A percentile compares a stretch with the other conserved stretches of the same genome.
These are phyloP conservation scores for Rhadinocentrus ornatus DNA, from an alignment of 2,797 vertebrate species.

Conservation along the genomic window DNA sequence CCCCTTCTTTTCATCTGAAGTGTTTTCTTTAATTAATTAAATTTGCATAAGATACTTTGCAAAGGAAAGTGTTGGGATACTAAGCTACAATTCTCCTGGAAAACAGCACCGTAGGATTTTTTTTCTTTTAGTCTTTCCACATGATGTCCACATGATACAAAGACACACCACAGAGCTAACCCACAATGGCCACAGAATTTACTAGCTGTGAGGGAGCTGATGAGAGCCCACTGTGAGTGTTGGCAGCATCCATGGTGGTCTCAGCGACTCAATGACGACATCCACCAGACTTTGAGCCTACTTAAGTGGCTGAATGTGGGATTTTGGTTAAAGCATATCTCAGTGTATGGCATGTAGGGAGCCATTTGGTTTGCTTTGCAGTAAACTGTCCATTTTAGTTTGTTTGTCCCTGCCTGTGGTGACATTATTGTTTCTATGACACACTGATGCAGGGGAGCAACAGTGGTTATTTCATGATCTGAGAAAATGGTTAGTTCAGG, in stretches of 20 bases:
- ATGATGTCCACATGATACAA: constrained; percentile 68
- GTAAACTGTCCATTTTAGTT: constrained; percentile 33
- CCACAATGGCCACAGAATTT: constrained; percentile 65
- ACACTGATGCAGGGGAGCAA: not conserved
- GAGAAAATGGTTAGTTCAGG: not conserved
- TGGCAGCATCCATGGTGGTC: constrained; percentile 72
- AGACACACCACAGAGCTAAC: constrained; percentile 50
- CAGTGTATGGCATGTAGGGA: constrained; percentile 26
- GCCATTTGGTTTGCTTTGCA: constrained; percentile 20
- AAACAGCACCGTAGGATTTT: constrained; percentile 61
- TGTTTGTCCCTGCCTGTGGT: constrained; percentile 19
- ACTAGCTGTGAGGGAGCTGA: constrained; percentile 56
- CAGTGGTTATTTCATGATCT: not conserved
- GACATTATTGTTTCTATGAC: constrained; percentile 19
- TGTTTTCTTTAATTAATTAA: constrained; percentile 17
- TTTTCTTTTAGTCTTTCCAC: constrained; percentile 64
- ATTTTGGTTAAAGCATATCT: constrained; percentile 41
- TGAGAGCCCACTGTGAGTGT: constrained; percentile 57
- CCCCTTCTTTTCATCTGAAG: constrained; percentile 27
- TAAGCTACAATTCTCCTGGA: constrained; percentile 43
- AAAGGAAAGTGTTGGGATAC: not conserved
- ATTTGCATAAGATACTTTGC: constrained; percentile 37
- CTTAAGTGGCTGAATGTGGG: constrained; percentile 51
- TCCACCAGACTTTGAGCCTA: constrained; percentile 60
- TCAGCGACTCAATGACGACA: constrained; percentile 47